Percentiles rank a stretch among this genome's conserved stretches.
These are phyloP conservation scores for Rutilus rutilus DNA, from an alignment of 2,113 vertebrate species.

Conservation along the genomic window DNA sequence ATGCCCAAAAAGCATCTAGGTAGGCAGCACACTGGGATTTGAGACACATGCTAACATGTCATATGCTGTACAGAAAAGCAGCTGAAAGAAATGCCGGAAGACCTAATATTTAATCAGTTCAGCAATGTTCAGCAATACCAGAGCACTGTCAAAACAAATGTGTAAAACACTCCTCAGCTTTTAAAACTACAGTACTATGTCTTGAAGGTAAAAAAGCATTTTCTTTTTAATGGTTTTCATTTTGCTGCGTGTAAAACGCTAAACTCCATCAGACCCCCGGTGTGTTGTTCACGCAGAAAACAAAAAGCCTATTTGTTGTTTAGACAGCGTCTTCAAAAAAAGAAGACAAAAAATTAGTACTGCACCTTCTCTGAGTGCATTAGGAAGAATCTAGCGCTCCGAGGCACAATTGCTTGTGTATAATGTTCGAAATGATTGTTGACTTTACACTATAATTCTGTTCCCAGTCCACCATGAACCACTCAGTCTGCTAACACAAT, in stretches of 20 bases:
- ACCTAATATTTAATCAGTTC: slow-evolving; percentile 24
- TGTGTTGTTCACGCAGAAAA: slow-evolving; percentile 4
- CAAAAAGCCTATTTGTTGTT: slow-evolving; percentile 9
- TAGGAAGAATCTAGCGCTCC: slow-evolving; percentile 10
- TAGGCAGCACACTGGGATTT: not conserved
- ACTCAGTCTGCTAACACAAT: slow-evolving; percentile 54
- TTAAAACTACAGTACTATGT: slow-evolving; percentile 27
- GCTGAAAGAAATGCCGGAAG: not conserved
- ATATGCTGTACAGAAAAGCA: not conserved
- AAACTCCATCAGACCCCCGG: slow-evolving; percentile 29
- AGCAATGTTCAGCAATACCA: not conserved
- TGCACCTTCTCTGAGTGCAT: slow-evolving; percentile 4
- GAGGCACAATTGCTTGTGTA: slow-evolving; percentile 41
- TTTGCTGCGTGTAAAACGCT: slow-evolving; percentile 10
- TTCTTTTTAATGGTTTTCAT: slow-evolving; percentile 37
- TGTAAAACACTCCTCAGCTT: slow-evolving; percentile 2
- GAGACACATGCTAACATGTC: not conserved
- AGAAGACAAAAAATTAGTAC: not conserved
- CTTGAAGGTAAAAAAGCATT: slow-evolving; percentile 32
- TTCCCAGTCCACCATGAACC: slow-evolving; percentile 45
- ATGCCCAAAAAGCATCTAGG: not conserved
- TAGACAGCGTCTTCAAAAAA: slow-evolving; percentile 8
- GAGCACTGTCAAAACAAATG: slow-evolving; percentile 30
- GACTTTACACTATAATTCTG: slow-evolving; percentile 51
- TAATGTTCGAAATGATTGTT: slow-evolving; percentile 48